These are phyloP conservation scores for Drosophila trapezifrons DNA, from an alignment of 1,140 invertebrate species.

Conservation along the genomic window DNA sequence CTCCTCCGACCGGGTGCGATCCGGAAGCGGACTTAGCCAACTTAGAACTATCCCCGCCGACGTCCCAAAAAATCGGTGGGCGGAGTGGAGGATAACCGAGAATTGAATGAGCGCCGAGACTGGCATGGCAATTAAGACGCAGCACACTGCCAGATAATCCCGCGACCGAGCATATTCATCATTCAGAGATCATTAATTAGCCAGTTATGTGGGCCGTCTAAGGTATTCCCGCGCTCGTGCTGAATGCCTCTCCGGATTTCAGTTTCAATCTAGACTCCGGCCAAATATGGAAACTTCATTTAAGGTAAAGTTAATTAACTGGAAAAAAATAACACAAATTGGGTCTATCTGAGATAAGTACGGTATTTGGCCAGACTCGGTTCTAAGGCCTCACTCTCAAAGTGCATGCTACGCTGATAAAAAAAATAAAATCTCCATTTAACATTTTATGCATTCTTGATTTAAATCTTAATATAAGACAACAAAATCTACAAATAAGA, in stretches of 20 bases:
- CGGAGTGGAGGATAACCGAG: not conserved
- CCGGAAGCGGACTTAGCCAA: not conserved
- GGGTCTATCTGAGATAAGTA: not conserved
- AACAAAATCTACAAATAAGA: too few species aligned
- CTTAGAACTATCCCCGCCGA: slow-evolving; percentile 23
- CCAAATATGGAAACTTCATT: not conserved
- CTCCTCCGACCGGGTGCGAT: not conserved
- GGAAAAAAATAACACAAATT: not conserved
- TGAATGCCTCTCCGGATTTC: not conserved
- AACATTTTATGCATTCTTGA: too few species aligned
- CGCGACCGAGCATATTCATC: slow-evolving; percentile 28
- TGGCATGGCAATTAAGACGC: slow-evolving; percentile 30
- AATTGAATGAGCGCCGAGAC: slow-evolving; percentile 20
- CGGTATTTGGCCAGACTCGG: not conserved
- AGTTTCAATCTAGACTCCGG: not conserved
- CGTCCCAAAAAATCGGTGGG: not conserved
- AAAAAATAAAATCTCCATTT: too few species aligned
- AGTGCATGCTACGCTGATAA: too few species aligned
- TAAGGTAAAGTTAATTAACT: not conserved
- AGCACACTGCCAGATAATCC: slow-evolving; percentile 17
- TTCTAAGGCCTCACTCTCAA: too few species aligned
- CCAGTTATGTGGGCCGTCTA: slow-evolving; percentile 19
- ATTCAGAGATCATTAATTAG: slow-evolving; percentile 43
- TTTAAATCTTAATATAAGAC: too few species aligned
- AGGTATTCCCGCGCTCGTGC: not conserved